A percentile compares a stretch with the other conserved stretches of the same genome.
Evolutionary conservation across 2,113 vertebrate genomes (phyloP).

Genomic region (Cyphotilapia sp.): DNA sequence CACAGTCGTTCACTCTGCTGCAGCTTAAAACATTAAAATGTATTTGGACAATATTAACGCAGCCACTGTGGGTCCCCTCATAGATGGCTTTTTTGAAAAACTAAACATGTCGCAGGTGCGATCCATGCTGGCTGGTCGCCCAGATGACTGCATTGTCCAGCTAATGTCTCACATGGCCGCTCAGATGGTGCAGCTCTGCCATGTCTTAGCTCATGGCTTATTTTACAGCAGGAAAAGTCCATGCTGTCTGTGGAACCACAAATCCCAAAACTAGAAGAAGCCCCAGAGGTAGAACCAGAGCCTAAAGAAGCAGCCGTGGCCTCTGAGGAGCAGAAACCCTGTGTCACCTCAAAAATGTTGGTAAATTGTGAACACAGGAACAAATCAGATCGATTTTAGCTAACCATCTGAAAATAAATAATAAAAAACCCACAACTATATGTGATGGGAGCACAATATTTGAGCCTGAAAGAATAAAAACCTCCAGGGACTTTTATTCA

Average conservation of each 20-base stretch:
- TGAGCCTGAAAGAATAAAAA: not conserved
- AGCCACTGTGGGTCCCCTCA: not conserved
- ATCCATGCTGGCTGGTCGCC: not conserved
- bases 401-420: not conserved
- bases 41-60: rapidly evolving
- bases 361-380: not conserved
- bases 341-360: not conserved
- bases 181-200: not conserved
- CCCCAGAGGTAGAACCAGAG: not conserved
- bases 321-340: not conserved
- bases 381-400: not conserved
- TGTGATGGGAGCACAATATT: not conserved
- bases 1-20: not conserved
- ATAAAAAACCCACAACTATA: not conserved
- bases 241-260: not conserved
- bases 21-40: not conserved
- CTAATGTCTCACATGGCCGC: rapidly evolving
- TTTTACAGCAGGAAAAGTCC: not conserved
- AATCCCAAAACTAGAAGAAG: not conserved
- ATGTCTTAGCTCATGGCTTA: not conserved
- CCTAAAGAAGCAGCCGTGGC: not conserved
- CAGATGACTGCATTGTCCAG: not conserved
- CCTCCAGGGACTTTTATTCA: not conserved
- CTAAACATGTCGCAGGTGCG: rapidly evolving
- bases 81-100: not conserved